These are phyloP conservation scores for human (Homo sapiens) DNA, from an alignment of 2,113 vertebrate species.

Conservation along the genomic window DNA sequence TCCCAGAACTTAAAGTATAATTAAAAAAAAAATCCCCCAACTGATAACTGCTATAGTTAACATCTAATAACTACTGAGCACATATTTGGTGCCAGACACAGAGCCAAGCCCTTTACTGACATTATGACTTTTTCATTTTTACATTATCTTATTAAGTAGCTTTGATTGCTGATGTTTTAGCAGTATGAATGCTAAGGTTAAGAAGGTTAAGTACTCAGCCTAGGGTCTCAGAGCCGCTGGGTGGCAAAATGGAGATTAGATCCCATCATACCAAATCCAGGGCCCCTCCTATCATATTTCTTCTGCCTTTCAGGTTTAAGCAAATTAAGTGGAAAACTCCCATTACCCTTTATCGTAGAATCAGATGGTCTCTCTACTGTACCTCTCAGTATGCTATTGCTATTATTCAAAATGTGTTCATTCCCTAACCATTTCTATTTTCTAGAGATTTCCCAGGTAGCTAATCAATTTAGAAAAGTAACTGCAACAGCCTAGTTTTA, in stretches of 20 bases:
- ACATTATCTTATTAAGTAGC: neutral
- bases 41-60: neutral
- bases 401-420: neutral
- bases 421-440: neutral
- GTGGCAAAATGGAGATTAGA: neutral
- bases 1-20: no score
- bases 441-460: neutral
- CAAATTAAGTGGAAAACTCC: neutral
- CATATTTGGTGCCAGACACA: neutral
- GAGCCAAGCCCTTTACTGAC: neutral
- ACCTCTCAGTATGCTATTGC: neutral
- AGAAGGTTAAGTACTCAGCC: neutral
- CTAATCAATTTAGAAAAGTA: constrained; percentile 10
- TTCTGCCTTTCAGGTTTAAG: neutral
- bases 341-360: neutral
- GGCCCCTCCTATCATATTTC: neutral
- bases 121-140: neutral
- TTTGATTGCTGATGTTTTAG: neutral
- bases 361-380: neutral
- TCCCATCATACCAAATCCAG: neutral
- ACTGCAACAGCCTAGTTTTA: neutral
- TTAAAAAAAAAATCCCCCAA: neutral
- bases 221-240: neutral
- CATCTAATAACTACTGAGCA: neutral
- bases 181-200: neutral